Conservation (phyloP, 2,113 vertebrate species). For the Saiga tatarica region DNA sequence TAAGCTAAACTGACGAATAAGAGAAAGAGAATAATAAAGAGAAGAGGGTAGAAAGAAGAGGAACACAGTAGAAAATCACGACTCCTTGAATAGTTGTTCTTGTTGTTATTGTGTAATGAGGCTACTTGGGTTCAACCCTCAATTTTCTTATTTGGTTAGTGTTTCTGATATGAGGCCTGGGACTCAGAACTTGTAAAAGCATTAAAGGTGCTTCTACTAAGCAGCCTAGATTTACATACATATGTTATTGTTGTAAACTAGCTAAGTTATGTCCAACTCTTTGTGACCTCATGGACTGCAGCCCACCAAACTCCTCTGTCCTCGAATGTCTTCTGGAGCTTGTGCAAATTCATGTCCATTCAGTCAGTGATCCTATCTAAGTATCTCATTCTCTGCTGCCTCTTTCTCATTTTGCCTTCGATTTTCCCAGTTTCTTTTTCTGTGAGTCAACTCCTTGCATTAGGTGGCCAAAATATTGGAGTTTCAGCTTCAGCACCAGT, state of each 20-base stretch:
- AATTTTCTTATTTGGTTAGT: neutral
- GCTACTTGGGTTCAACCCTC: neutral
- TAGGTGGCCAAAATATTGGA: neutral
- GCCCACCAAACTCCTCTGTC: rapidly evolving
- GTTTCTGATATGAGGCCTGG: neutral
- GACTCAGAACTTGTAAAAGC: neutral
- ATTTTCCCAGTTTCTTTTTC: neutral
- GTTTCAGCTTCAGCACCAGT: neutral
- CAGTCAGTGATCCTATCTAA: neutral
- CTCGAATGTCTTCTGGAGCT: neutral
- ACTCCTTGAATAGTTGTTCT: neutral
- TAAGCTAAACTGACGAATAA: neutral
- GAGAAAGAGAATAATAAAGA: neutral
- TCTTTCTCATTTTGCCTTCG: neutral
- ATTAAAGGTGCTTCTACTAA: neutral
- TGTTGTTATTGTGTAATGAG: neutral
- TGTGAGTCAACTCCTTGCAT: neutral
- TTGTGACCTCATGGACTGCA: neutral
- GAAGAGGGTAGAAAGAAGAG: neutral
- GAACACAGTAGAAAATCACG: neutral
- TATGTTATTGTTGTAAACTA: neutral
- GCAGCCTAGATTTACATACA: neutral
- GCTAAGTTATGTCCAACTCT: neutral
- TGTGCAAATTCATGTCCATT: neutral
- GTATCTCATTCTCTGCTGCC: neutral